A percentile compares a stretch with the other conserved stretches of the same genome.
These are phyloP conservation scores for Pseudocheirus occidentalis DNA, from an alignment of 2,797 vertebrate species.

Conservation along the genomic window DNA sequence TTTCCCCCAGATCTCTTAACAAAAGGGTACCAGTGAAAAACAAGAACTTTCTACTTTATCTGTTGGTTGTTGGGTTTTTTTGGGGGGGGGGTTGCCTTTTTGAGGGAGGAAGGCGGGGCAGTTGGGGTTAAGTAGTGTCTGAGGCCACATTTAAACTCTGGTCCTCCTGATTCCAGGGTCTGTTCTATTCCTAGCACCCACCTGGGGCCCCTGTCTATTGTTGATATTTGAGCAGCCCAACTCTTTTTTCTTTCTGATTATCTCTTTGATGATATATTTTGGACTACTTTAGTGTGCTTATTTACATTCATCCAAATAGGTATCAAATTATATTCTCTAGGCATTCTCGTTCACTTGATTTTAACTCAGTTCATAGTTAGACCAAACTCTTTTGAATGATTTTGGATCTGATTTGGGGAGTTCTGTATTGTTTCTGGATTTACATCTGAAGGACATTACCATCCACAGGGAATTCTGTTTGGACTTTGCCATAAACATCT, in stretches of 20 bases:
- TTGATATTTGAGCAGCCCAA: not conserved
- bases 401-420: not conserved
- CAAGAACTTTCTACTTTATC: not conserved
- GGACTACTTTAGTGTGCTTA: not conserved
- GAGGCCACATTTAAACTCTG: no score
- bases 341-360: not conserved
- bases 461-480: not conserved
- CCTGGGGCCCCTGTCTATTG: not conserved
- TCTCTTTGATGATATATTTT: not conserved
- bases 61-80: not conserved
- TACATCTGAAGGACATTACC: not conserved
- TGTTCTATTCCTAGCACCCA: no score
- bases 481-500: not conserved
- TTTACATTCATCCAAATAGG: not conserved
- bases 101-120: no score
- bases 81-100: no score
- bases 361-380: not conserved
- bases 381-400: not conserved
- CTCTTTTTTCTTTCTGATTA: not conserved
- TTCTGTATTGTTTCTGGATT: not conserved
- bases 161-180: no score
- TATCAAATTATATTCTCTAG: not conserved
- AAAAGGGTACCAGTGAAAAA: not conserved
- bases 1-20: not conserved
- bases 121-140: no score